Conservation (phyloP, 2,113 vertebrate species). For the Poeciliopsis retropinna region DNA sequence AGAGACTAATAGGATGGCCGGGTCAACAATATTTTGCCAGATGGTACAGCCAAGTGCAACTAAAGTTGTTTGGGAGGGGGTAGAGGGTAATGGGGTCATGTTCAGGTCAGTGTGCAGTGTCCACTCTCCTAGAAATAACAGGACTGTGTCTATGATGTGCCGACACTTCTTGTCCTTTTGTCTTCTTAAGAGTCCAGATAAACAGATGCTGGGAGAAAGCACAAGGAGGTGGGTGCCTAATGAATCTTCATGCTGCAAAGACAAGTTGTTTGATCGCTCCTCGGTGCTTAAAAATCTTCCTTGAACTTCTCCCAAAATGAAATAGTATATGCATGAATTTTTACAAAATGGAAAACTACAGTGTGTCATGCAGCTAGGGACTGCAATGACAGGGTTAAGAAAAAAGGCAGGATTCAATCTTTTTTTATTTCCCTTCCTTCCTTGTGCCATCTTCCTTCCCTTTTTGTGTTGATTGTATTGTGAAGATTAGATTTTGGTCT, state of each 20-base stretch:
- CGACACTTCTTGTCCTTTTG: slow-evolving; percentile 56
- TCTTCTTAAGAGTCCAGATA: slow-evolving; percentile 38
- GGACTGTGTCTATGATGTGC: slow-evolving; percentile 57
- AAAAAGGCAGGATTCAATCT: not conserved
- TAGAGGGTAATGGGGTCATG: slow-evolving; percentile 6
- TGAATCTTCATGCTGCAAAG: slow-evolving; percentile 31
- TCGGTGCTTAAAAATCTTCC: not conserved
- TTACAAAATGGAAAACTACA: not conserved
- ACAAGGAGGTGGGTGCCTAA: slow-evolving; percentile 23
- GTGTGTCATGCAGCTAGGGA: not conserved
- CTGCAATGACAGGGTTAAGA: not conserved
- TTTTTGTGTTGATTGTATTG: slow-evolving; percentile 5
- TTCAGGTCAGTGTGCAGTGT: slow-evolving; percentile 49
- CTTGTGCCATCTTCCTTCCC: slow-evolving; percentile 2
- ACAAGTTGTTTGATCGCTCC: not conserved
- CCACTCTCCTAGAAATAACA: slow-evolving; percentile 71
- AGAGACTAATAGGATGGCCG: slow-evolving; percentile 5
- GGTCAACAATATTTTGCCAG: slow-evolving; percentile 26
- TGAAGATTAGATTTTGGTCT: not conserved
- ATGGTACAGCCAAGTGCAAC: slow-evolving; percentile 13
- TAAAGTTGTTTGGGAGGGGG: slow-evolving; percentile 11
- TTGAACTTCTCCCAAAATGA: not conserved
- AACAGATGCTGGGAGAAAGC: slow-evolving; percentile 54
- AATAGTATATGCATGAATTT: not conserved
- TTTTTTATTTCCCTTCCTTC: slow-evolving; percentile 20